Conservation (phyloP, 1,140 invertebrate genomes). For the Papilio polytes region DNA sequence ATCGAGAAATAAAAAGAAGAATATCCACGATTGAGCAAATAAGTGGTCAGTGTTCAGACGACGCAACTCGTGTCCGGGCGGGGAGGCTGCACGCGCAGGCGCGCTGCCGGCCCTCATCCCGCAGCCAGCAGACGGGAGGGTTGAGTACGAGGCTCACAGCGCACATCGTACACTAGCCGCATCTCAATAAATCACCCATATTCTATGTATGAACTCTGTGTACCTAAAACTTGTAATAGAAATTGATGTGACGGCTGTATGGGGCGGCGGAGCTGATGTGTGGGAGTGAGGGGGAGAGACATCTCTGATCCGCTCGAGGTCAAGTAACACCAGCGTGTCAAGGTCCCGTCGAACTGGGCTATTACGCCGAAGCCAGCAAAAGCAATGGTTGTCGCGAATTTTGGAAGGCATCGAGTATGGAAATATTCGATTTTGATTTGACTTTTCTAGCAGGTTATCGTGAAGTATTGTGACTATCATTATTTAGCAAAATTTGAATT, state of each 20-base stretch:
- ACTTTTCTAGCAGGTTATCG: no score
- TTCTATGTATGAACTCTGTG: neutral
- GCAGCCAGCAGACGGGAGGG: neutral
- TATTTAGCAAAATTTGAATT: no score
- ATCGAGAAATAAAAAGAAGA: neutral
- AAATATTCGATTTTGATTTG: no score
- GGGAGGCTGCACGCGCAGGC: constrained; percentile 2
- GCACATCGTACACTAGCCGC: neutral
- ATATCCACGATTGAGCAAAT: neutral
- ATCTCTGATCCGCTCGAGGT: constrained; percentile 9
- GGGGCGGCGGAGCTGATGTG: neutral
- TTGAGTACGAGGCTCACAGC: neutral
- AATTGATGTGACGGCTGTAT: neutral
- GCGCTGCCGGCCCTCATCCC: neutral
- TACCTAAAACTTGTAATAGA: neutral
- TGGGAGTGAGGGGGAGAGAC: neutral
- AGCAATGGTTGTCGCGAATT: neutral
- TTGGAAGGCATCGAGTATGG: neutral
- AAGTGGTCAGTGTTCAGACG: neutral
- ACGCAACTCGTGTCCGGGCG: constrained; percentile 24
- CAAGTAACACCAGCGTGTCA: constrained; percentile 9
- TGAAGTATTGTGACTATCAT: no score
- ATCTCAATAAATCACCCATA: constrained; percentile 15
- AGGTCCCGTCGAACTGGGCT: neutral
- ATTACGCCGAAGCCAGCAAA: neutral